Conservation (phyloP, 2,113 vertebrate species). For the Terrapene triunguis region DNA sequence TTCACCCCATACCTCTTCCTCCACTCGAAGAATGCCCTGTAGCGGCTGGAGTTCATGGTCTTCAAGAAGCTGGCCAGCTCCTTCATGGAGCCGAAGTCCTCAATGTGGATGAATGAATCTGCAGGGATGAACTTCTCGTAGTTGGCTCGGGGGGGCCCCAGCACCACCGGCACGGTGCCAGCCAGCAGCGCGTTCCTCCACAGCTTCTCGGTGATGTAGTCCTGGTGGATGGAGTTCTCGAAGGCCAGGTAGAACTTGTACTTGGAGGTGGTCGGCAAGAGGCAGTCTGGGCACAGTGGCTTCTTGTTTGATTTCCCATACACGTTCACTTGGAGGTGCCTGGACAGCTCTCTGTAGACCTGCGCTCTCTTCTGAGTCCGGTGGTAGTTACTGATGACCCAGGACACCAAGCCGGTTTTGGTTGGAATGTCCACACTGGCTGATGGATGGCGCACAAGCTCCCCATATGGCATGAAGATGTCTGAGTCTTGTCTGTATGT, state of each 20-base stretch:
- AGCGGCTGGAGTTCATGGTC: conserved; percentile 81
- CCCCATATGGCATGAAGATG: conserved; percentile 88
- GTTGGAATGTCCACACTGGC: neutral
- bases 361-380: conserved; percentile 79
- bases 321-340: conserved; percentile 80
- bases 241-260: conserved; percentile 96
- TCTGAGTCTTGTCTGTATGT: conserved; percentile 90
- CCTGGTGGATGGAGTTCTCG: conserved; percentile 87
- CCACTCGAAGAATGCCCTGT: conserved; percentile 87
- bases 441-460: conserved; percentile 64
- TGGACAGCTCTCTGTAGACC: conserved; percentile 81
- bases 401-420: conserved; percentile 85
- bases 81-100: conserved; percentile 84
- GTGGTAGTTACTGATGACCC: conserved; percentile 92
- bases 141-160: conserved; percentile 85
- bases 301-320: conserved; percentile 80
- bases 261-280: conserved; percentile 83
- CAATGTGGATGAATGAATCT: conserved; percentile 89
- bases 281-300: conserved; percentile 68
- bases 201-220: conserved; percentile 97
- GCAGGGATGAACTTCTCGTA: conserved; percentile 87
- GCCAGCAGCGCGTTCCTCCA: conserved; percentile 89
- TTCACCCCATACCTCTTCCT: conserved; percentile 77
- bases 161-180: conserved; percentile 86
- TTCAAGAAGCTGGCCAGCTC: conserved; percentile 84